Percentiles rank a stretch among this genome's conserved stretches.
These are phyloP conservation scores for Gandaritis pyraliata DNA, from an alignment of 2,888 invertebrate genomes.

Conservation along the genomic window DNA sequence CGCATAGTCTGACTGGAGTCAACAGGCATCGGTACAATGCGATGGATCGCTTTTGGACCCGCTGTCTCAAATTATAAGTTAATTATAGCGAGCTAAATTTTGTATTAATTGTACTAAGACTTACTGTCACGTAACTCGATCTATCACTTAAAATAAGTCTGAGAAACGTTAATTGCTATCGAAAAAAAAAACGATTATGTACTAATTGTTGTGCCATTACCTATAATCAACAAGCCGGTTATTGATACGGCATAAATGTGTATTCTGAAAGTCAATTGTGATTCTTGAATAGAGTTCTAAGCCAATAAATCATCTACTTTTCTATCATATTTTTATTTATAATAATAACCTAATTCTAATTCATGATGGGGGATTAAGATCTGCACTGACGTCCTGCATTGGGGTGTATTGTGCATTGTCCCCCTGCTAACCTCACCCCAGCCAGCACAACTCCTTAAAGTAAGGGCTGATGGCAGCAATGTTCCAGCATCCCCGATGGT, in stretches of 20 bases:
- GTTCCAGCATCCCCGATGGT: no score
- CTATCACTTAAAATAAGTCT: not conserved
- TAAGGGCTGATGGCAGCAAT: no score
- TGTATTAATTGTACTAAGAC: constrained; percentile 2
- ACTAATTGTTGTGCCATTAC: no score
- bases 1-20: constrained; percentile 88
- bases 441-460: no score
- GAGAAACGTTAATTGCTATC: not conserved
- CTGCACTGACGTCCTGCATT: no score
- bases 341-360: no score
- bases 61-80: constrained; percentile 74
- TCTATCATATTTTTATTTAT: not conserved
- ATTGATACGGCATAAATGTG: no score
- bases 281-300: not conserved
- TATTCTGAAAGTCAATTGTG: not conserved
- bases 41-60: constrained; percentile 90
- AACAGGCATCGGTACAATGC: constrained; percentile 91
- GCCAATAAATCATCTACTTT: constrained; percentile 22
- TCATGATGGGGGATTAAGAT: no score
- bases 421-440: no score
- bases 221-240: no score
- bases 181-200: not conserved
- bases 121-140: not conserved
- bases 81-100: constrained; percentile 17
- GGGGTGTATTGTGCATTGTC: no score